Base-by-base conservation (phyloP, 2,797 vertebrate species). In the Sarcophilus harrisii region DNA sequence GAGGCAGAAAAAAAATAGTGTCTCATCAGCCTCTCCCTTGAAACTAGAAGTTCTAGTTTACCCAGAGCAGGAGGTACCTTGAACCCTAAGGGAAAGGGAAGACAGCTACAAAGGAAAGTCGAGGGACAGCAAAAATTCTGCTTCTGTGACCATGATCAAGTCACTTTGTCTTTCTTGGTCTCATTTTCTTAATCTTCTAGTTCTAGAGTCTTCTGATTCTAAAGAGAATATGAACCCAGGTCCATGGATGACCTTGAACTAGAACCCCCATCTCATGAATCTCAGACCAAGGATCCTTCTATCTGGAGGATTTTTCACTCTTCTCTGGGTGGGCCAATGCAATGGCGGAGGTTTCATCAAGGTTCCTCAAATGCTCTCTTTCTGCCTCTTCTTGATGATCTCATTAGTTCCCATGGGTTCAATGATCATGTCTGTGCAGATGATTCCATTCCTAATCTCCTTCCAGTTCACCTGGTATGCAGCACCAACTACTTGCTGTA, bases 311-410 rank as follows among this genome's bases (percentile, higher is more conserved):
- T 4, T 13, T 91, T 90, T 90, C 45, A 52, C 24, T 90, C 58
- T 91, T 92, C 95, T 81, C 90, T 52, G 60, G 89, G 28, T 91
- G 29, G 58, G 14, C 66, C 96, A 30, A 87, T 93, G 21, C 9
- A n/a, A 55, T 94, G 73, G 45, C 52, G 94, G 57, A 96, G n/a
- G 24, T 96, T 66, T 92, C 30, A 91, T 92, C 52, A 49, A 49
- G 49, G 49, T 49, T 49, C 49, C 49, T 54, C 52, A 54, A 8
- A 54, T 9, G 9, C 13, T 62, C 60, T 32, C 13, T 62, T 60
- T 62, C 32, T 66, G 6, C 0, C 5, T n/a, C 32, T 62, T 62
- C 59, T 66, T 14, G n/a, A 18, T 4, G 13, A 66, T 66, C 32
- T n/a, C 32, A n/a, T n/a, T 14, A 66, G 32, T 66, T 66, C 1